A percentile compares a stretch with the other conserved stretches of the same genome.
Evolutionary conservation across 2,797 vertebrate species (phyloP).

Genomic region (Champsocephalus gunnari): DNA sequence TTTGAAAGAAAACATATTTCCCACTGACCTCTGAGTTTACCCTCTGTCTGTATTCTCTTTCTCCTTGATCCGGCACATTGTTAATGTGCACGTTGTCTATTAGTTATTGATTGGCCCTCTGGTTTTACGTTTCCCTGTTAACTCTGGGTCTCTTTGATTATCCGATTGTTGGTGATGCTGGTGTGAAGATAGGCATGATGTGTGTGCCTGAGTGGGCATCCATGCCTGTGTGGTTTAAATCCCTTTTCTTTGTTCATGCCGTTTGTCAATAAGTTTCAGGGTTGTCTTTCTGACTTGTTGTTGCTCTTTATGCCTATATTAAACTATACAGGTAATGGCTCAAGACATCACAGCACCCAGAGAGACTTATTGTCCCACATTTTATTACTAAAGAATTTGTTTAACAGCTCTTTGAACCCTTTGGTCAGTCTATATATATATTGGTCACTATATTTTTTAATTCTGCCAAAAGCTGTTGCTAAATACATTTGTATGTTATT

Average conservation of each 20-base stretch:
- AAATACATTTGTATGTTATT: background rate
- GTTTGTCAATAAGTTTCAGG: slow-evolving; percentile 16
- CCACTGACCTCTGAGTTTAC: slow-evolving; percentile 19
- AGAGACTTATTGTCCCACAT: background rate
- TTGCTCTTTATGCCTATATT: slow-evolving; percentile 12
- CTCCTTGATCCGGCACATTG: slow-evolving; percentile 15
- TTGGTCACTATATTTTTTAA: background rate
- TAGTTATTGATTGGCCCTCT: slow-evolving; percentile 51
- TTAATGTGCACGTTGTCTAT: slow-evolving; percentile 32
- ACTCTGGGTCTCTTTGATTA: slow-evolving; percentile 61
- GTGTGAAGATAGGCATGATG: slow-evolving; percentile 36
- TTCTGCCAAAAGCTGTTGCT: background rate
- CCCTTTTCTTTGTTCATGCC: slow-evolving; percentile 22
- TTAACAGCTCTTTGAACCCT: background rate
- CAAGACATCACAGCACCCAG: background rate
- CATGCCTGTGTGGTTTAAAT: slow-evolving; percentile 36
- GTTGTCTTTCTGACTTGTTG: slow-evolving; percentile 22
- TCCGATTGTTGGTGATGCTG: slow-evolving; percentile 52
- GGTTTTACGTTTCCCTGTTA: slow-evolving; percentile 50
- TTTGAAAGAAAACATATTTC: background rate
- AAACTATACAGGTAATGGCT: slow-evolving; percentile 2
- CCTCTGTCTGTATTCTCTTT: slow-evolving; percentile 11
- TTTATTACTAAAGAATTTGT: background rate
- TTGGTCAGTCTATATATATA: background rate
- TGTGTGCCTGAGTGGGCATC: slow-evolving; percentile 26